Evolutionary conservation across 2,888 invertebrate species (phyloP), one percentile per base, ranked within the genome.

Genomic region (Apamea crenata): DNA sequence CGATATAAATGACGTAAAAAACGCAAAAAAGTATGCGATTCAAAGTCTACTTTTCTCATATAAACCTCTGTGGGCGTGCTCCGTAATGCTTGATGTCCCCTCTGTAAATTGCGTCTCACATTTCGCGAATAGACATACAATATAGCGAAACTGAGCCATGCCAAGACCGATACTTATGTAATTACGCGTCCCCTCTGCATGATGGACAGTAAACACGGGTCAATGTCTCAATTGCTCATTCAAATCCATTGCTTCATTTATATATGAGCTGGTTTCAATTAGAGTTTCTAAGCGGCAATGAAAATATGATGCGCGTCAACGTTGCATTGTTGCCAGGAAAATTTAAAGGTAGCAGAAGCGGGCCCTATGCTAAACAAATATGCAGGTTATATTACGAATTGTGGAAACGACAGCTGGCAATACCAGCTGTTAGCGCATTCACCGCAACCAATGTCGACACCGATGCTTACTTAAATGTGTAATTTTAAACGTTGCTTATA

Each of bases 131-230:
- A 53, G 14, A 65, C 44, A 74, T 75, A 65, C 74, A 74, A 73
- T 72, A 63, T 65, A 74, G 63, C 21, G 77, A 69, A 59, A 74
- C 59, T 47, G 71, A 68, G 36, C 67, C 71, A 36, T 69, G 71
- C 67, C 71, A 36, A 66, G 71, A 56, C 53, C 29, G 44, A 69
- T 69, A 75, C 67, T 69, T 73, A 84, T 59, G 66, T 65, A n/a
- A 82, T 86, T 86, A 83, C 36, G 63, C 65, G 59, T 61, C 61
- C 77, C 72, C 61, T 66, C 69, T 40, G 36, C 40, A 61, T 53
- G 44, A 74, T 47, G 74, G 47, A 61, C 65, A 40, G 50, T 29
- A 53, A 56, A 82, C 63, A 59, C 25, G 66, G 71, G 66, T 66
- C 63, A 67, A 63, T 68, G 53, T 47, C 44, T 84, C 8, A 40